Percentiles rank a stretch among this genome's conserved stretches.
phyloP scores from a whole-genome alignment of 1,140 invertebrate species.

The Drosophila chauvacae region DNA sequence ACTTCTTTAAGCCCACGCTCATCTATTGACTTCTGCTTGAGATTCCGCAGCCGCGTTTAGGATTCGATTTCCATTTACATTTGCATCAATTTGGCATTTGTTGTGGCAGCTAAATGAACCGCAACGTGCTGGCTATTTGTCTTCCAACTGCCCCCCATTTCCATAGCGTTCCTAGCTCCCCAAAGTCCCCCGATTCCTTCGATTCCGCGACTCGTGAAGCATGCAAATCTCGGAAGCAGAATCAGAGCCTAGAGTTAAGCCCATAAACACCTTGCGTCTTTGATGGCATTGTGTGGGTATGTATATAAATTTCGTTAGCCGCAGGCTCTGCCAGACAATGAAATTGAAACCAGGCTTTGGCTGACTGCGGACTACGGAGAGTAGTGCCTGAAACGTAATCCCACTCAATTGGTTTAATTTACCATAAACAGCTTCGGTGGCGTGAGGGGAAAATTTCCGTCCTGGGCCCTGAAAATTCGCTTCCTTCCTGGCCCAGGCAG shows the following conservation, averaged over 20 bases:
- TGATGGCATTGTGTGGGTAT: constrained; percentile 54
- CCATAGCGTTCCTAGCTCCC: background rate
- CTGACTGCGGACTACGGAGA: constrained; percentile 20
- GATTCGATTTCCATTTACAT: constrained; percentile 60
- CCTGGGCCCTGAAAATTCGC: constrained; percentile 41
- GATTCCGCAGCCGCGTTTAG: constrained; percentile 55
- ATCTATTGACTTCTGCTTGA: constrained; percentile 28
- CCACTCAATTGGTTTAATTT: constrained; percentile 81
- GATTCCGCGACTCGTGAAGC: constrained; percentile 44
- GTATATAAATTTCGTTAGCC: constrained; percentile 56
- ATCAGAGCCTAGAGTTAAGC: constrained; percentile 45
- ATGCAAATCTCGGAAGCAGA: constrained; percentile 60
- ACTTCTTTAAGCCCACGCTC: background rate
- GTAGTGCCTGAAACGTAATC: constrained; percentile 54
- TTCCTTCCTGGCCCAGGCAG: constrained; percentile 50
- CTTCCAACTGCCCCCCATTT: constrained; percentile 22
- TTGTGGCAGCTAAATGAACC: constrained; percentile 69
- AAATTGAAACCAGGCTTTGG: constrained; percentile 64
- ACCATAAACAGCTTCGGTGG: constrained; percentile 74
- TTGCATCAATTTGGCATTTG: constrained; percentile 72
- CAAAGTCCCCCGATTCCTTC: background rate
- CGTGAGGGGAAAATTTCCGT: constrained; percentile 42
- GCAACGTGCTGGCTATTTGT: constrained; percentile 58
- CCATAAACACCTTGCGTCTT: constrained; percentile 73
- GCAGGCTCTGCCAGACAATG: constrained; percentile 59